Percentiles rank a stretch among this genome's conserved stretches.
Evolutionary conservation across 2,113 vertebrate species (phyloP).

Genomic region (Stegastes partitus): DNA sequence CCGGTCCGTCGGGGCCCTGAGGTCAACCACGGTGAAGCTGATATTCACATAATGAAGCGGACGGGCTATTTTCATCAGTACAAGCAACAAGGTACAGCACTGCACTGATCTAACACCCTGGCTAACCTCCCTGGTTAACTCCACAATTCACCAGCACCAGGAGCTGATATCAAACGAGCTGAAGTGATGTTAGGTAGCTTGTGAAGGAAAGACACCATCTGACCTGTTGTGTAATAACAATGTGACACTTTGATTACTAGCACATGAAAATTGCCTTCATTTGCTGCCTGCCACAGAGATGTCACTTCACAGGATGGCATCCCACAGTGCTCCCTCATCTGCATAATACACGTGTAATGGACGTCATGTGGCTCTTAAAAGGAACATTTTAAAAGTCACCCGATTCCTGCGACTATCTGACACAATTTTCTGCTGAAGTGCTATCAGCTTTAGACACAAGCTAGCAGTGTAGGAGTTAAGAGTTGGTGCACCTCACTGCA

Average conservation of each 20-base stretch:
- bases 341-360: background rate
- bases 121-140: background rate
- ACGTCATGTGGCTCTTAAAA: background rate
- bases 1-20: background rate
- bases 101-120: background rate
- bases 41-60: background rate
- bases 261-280: background rate
- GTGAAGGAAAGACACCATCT: too few relatives aligned
- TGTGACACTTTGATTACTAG: background rate
- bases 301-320: background rate
- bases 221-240: background rate
- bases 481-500: conserved; percentile 24
- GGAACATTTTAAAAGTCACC: background rate
- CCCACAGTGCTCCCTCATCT: background rate
- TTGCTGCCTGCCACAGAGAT: background rate
- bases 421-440: background rate
- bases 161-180: background rate
- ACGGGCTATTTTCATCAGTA: background rate
- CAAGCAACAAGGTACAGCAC: background rate
- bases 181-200: background rate
- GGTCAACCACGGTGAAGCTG: background rate
- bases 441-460: background rate
- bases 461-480: background rate
- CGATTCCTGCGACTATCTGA: background rate
- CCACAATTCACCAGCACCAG: background rate